phyloP scores from a whole-genome alignment of 2,888 invertebrate species.

The Cryptus viduatorius region DNA sequence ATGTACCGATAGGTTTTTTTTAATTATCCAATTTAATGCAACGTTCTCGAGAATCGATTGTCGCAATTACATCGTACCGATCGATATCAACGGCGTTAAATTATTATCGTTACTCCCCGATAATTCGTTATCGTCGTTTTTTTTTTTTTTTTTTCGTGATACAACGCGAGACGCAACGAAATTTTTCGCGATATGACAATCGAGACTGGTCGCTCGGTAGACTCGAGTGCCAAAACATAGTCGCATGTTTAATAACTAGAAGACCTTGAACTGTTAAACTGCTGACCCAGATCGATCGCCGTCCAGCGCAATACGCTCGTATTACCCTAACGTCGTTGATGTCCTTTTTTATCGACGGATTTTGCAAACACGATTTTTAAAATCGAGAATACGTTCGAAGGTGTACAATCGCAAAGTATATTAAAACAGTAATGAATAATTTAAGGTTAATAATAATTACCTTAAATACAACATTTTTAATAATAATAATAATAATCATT shows the following conservation, averaged over 20 bases:
- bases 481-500: no score
- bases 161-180: neutral
- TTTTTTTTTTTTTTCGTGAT: neutral
- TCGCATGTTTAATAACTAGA: conserved; percentile 26
- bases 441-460: no score
- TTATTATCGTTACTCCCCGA: conserved; percentile 19
- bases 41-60: conserved; percentile 40
- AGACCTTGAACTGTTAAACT: conserved; percentile 53
- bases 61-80: conserved; percentile 45
- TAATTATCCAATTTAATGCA: conserved; percentile 39
- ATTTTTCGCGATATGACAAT: neutral
- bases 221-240: neutral
- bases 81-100: conserved; percentile 26
- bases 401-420: no score
- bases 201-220: neutral
- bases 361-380: neutral
- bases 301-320: conserved; percentile 37
- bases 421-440: no score
- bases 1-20: neutral
- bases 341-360: neutral
- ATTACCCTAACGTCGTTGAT: neutral
- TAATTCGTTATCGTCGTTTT: neutral
- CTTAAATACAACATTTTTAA: no score
- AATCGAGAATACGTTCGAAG: no score
- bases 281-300: conserved; percentile 42